Base-by-base conservation (phyloP, 1,140 invertebrate genomes). In the Paramacrobiotus metropolitanus region DNA sequence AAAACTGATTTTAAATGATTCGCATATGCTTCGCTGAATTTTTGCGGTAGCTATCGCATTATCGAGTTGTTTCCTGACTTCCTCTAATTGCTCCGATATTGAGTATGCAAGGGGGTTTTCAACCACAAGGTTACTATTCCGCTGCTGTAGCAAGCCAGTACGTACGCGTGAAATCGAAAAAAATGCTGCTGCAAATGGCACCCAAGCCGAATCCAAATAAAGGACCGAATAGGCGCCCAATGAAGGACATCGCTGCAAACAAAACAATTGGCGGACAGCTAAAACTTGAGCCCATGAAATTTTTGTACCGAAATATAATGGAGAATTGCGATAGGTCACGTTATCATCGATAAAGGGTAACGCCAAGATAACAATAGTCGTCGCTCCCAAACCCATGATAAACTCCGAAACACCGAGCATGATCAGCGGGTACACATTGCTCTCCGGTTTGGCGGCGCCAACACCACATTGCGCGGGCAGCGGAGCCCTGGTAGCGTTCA, bases 291-390 rank as follows among this genome's bases (percentile, higher is more conserved):
- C n/a, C n/a, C n/a, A n/a, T n/a, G n/a, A n/a, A n/a, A n/a, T n/a
- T n/a, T n/a, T n/a, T n/a, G n/a, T n/a, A 86, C 84, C 84, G 74
- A 91, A 89, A 74, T 92, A 92, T 63, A 91, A 78, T n/a, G 88
- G 87, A 55, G 86, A 89, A 70, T 91, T 86, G 69, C 84, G 80
- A 72, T 83, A 87, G 64, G 85, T 84, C 29, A 91, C 87, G 73
- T 91, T 92, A 73, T 92, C 88, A 67, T 91, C 88, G 55, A 92
- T 87, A 68, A 89, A 92, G 1, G 88, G 87, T 68, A 92, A 91
- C 2, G 87, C 87, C n/a, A 91, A 75, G 1, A 86, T 89, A 64
- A 86, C 84, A n/a, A 90, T 85, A 1, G 87, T 85, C 0, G 87
- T 92, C 73, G 90, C 86, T 1, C 87, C 87, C 71, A 92, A 83